Base-by-base conservation (phyloP, 2,797 vertebrate genomes). In the Enteromius mattozi region DNA sequence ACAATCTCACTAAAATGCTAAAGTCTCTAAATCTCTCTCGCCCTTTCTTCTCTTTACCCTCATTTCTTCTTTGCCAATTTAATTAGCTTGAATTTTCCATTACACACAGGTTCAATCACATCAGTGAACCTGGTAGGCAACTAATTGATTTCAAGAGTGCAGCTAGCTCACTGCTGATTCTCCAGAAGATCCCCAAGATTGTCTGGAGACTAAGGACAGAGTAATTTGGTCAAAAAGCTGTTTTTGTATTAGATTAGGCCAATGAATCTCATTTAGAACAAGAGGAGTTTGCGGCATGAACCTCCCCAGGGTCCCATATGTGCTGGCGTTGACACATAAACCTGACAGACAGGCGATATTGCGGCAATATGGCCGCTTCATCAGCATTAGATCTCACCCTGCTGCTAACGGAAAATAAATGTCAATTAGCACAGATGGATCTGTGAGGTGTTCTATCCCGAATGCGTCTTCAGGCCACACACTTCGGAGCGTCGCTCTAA, bases 251-350 rank as follows among this genome's bases (percentile, higher is more conserved):
- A 96, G 95, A 96, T 96, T 95, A 95, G 93, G 94, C 93, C 95
- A 96, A 96, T 96, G 95, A 96, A 97, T 97, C 94, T 96, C 95
- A 96, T 96, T 96, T 96, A 95, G 96, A 96, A 96, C 95, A 94
- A 95, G 95, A 93, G 94, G 94, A 94, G 95, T 95, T 66, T 94
- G 94, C 93, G 92, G 92, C 93, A 93, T 88, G 81, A 86, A 86
- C 92, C 93, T 96, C 96, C 94, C 96, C 87, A 92, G 94, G 95
- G 96, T 90, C 92, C 84, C 84, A 91, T 94, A 93, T 95, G 94
- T 94, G 95, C 95, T 94, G 93, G 94, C 94, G 94, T 94, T 94
- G 77, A 86, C 78, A 86, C 40, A 85, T 35, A 83, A 79, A 81
- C 85, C 54, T 77, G 79, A 85, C 80, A 89, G 68, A 84, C 84